Base-by-base conservation (phyloP, 2,888 invertebrate genomes). In the Caenorhabditis sp. region DNA sequence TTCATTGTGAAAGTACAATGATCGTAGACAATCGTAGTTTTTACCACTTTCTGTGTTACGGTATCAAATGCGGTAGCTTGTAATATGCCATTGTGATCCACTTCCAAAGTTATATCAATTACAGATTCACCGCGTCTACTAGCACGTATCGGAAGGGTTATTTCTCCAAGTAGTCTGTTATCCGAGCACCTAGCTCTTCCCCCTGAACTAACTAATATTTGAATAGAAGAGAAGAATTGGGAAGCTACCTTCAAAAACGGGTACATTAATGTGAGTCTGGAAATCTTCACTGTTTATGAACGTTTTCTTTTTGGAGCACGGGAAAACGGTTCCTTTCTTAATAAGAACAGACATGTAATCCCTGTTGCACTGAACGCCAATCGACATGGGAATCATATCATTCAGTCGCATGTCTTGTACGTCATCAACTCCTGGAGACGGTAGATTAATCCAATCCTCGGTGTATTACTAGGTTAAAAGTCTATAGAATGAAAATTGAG, bases 361-460 rank as follows among this genome's bases (percentile, higher is more conserved):
- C 17, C 71, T 26, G 30, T 77, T 68, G 37, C 72, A 72, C 37
- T 78, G 70, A 4, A 78, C 27, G 2, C 78, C 72, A 26, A 78
- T 78, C 20, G 72, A 72, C 65, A 72, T 63, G 30, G 78, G 72
- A 41, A 73, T 73, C 20, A 68, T 52, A 26, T 78, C 78, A 20
- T 39, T 62, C n/a, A 78, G 15, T 3, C 62, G 50, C 72, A 78
- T 68, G 39, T 78, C 72, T 55, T 78, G 72, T 8, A 78, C 66
- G 17, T 78, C 78, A 39, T 78, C 78, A 0, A 62, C 78, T 1
- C 77, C 85, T 20, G 81, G 75, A n/a, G n/a, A n/a, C n/a, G n/a
- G n/a, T n/a, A n/a, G n/a, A n/a, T n/a, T n/a, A n/a, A n/a, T n/a
- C n/a, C n/a, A n/a, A n/a, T n/a, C n/a, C n/a, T n/a, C n/a, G n/a